Base-by-base conservation (phyloP, 30 jellyfish, hydroid and myxozoan species). In the Aurelia aurita region DNA sequence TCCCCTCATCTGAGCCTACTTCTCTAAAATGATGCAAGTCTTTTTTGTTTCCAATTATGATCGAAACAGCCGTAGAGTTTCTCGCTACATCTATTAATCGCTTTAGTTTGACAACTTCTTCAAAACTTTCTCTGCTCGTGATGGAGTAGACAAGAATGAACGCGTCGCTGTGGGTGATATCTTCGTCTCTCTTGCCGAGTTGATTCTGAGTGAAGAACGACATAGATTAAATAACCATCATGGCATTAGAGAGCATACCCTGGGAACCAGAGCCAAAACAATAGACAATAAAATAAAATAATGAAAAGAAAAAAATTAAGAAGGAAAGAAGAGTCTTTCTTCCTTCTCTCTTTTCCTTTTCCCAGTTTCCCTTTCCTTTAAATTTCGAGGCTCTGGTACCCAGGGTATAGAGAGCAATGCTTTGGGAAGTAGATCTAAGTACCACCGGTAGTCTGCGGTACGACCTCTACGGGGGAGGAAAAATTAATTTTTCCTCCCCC, bases 21-120 rank as follows among this genome's bases (percentile, higher is more conserved):
- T 90, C 97, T 29, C 97, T 89, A 49, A 90, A 90, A 70, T 90
- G 97, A 46, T 84, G 88, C 68, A 90, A 77, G 89, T 90, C 97
- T 53, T 90, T 90, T 49, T 90, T 90, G 46, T 90, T 90, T 12
- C 96, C 97, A 43, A 90, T 84, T n/a, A 90, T 69, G 14, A 90
- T 73, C 9, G 83, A 80, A 18, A 84, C 87, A 16, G 96, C 91
- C 3, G 89, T 55, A 28, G 89, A 61, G 58, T 73, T 71, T 29
- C 91, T 88, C 20, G 87, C 90, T 25, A 35, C 51, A 25, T 82
- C 95, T 10, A 90, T 84, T 0, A 84, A 78, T 45, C 82, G 58
- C 43, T 75, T 92, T 47, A 89, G 22, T 79, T 79, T 84, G 25
- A 47, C 47, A 28, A 90, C 80, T 34, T 90, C 97, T 43, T 84